Conservation (phyloP, 2,113 vertebrate species). For the Nesoenas mayeri region DNA sequence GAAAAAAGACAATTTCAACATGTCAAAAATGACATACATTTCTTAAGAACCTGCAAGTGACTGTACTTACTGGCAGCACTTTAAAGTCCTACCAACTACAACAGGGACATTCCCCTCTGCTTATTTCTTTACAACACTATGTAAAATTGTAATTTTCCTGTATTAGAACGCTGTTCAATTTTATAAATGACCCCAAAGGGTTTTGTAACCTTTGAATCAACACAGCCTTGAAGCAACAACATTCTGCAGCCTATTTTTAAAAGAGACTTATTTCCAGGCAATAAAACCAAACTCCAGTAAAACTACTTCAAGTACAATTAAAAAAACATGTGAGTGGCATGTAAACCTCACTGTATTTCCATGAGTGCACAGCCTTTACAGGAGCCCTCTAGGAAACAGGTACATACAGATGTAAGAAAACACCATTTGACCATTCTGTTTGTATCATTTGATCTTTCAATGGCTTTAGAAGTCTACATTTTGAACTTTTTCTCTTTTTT, state of each 20-base stretch:
- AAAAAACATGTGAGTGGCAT: not conserved
- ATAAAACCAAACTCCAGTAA: not conserved
- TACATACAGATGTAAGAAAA: not conserved
- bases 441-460: not conserved
- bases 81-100: not conserved
- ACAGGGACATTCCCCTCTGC: fast-evolving
- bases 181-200: not conserved
- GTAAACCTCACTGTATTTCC: not conserved
- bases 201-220: not conserved
- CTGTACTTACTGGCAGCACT: not conserved
- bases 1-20: not conserved
- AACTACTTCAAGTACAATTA: not conserved
- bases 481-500: not conserved
- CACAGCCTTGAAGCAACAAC: not conserved
- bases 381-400: not conserved
- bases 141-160: not conserved
- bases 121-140: not conserved
- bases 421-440: not conserved
- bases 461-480: not conserved
- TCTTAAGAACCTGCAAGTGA: not conserved
- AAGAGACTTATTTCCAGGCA: not conserved
- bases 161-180: not conserved
- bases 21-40: not conserved
- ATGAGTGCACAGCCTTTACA: not conserved
- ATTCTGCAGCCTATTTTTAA: not conserved